Conservation (phyloP, 1,140 invertebrate genomes). For the Bemisia tabaci region DNA sequence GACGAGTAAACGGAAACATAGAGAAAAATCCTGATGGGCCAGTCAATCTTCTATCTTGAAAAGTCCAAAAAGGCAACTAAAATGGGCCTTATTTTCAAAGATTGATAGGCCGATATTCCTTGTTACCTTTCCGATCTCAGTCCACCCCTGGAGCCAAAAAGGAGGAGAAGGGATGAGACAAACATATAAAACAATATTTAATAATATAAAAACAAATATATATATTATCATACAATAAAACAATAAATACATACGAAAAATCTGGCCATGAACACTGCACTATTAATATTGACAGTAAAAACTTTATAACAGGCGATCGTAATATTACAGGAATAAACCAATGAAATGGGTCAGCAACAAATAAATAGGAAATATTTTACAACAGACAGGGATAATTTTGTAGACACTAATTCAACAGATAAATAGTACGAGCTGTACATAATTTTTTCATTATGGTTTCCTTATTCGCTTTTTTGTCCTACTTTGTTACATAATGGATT, state of each 20-base stretch:
- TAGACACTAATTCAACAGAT: not conserved
- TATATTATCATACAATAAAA: not conserved
- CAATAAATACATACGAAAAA: not conserved
- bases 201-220: slow-evolving; percentile 1
- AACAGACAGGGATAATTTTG: not conserved
- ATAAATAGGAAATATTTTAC: too few species aligned
- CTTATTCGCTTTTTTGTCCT: not conserved
- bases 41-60: too few species aligned
- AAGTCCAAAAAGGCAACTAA: too few species aligned
- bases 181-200: not conserved
- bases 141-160: too few species aligned
- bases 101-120: too few species aligned
- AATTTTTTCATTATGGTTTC: not conserved
- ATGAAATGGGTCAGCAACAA: not conserved
- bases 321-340: not conserved
- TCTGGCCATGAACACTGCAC: not conserved
- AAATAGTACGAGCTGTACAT: not conserved
- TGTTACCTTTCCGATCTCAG: too few species aligned
- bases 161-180: too few species aligned
- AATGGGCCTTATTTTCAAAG: too few species aligned
- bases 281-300: not conserved
- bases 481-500: not conserved
- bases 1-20: too few species aligned
- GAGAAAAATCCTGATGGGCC: too few species aligned
- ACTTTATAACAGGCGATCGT: not conserved